These are phyloP conservation scores for Drosophila nigrodunni DNA, from an alignment of 1,140 invertebrate species.

Conservation along the genomic window DNA sequence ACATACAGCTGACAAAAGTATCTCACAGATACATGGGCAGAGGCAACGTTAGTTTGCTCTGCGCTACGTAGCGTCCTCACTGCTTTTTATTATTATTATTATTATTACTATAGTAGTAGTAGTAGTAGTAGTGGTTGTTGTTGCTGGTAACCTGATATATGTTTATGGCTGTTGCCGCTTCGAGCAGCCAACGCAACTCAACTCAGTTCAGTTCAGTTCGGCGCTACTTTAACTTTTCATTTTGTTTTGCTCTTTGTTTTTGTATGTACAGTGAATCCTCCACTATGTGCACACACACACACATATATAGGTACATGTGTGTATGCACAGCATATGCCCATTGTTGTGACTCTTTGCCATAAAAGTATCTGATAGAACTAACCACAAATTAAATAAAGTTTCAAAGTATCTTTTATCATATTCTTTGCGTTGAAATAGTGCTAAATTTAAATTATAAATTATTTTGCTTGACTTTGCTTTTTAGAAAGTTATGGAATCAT, in stretches of 20 bases:
- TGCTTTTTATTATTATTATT: constrained; percentile 21
- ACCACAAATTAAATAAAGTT: constrained; percentile 11
- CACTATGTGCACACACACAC: not conserved
- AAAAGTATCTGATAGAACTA: not conserved
- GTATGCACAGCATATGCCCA: constrained; percentile 2
- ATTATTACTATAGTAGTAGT: constrained; percentile 1
- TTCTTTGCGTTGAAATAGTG: too few relatives aligned
- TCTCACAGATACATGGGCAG: constrained; percentile 65
- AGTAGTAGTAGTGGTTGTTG: constrained; percentile 38
- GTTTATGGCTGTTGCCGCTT: constrained; percentile 80
- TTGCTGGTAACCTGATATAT: constrained; percentile 77
- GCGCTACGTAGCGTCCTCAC: constrained; percentile 56
- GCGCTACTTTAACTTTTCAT: constrained; percentile 80
- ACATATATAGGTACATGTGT: too few relatives aligned
- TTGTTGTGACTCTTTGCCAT: not conserved
- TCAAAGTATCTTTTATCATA: not conserved
- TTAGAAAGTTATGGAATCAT: too few relatives aligned
- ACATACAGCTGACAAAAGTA: constrained; percentile 58
- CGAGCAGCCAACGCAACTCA: constrained; percentile 19
- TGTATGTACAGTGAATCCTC: constrained; percentile 23
- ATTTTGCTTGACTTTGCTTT: too few relatives aligned
- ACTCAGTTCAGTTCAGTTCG: constrained; percentile 42
- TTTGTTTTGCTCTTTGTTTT: constrained; percentile 37
- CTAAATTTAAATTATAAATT: too few relatives aligned
- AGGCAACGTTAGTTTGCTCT: constrained; percentile 59